These are phyloP conservation scores for Linnaemya tessellans DNA, from an alignment of 2,888 invertebrate species.

Conservation along the genomic window DNA sequence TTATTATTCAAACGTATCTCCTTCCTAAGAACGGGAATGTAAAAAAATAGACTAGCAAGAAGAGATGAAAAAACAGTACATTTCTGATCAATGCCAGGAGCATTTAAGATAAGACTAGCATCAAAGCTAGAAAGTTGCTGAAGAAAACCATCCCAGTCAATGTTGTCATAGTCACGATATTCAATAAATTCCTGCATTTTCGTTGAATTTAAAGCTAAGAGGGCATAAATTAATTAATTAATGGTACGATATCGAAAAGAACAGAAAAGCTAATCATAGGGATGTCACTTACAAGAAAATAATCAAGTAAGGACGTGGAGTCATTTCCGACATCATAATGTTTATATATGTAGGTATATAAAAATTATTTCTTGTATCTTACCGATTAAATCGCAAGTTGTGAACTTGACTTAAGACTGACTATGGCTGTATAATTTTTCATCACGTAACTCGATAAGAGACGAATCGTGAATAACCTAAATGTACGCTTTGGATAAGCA, in stretches of 20 bases:
- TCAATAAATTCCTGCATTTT: constrained; percentile 2
- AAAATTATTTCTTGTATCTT: too few relatives aligned
- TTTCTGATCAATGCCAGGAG: constrained; percentile 14
- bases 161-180: too few relatives aligned
- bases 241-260: constrained; percentile 11
- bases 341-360: constrained; percentile 4
- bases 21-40: neutral
- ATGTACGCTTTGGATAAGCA: too few relatives aligned
- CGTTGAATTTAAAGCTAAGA: neutral
- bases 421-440: neutral
- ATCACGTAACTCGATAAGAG: neutral
- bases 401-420: neutral
- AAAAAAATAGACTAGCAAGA: neutral
- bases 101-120: neutral
- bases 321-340: neutral
- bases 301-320: constrained; percentile 13
- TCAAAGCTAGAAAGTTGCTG: neutral
- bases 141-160: constrained; percentile 1
- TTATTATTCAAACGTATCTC: neutral
- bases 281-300: neutral
- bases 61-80: constrained; percentile 7
- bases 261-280: neutral
- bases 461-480: too few relatives aligned
- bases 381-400: too few relatives aligned
- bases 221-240: neutral